Percentiles rank a stretch among this genome's conserved stretches.
Evolutionary conservation across 2,888 invertebrate genomes (phyloP).

Genomic region (Tineola bisselliella): DNA sequence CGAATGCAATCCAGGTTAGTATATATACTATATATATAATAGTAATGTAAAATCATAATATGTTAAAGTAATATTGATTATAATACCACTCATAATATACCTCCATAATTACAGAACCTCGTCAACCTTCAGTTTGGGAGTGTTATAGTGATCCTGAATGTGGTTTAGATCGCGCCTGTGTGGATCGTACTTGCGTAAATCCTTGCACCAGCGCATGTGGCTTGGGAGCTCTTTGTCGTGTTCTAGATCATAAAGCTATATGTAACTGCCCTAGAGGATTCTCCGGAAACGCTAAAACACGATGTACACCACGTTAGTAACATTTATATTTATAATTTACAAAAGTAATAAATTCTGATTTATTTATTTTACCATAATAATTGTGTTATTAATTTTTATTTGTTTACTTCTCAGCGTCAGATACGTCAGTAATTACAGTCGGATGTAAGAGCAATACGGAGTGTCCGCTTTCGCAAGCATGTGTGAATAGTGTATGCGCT

Average conservation of each 20-base stretch:
- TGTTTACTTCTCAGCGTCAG: conserved; percentile 56
- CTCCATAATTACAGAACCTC: conserved; percentile 35
- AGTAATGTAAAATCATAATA: too few relatives aligned
- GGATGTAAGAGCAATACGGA: conserved; percentile 84
- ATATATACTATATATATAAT: too few relatives aligned
- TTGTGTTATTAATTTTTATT: conserved; percentile 10
- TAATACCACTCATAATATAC: not conserved
- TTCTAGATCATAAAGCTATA: conserved; percentile 76
- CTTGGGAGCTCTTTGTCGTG: conserved; percentile 82
- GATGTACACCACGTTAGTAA: conserved; percentile 82
- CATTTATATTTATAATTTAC: not conserved
- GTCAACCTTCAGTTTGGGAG: conserved; percentile 64
- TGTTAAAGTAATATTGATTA: too few relatives aligned
- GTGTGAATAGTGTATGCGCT: conserved; percentile 81
- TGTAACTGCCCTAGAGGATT: conserved; percentile 86
- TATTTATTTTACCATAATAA: too few relatives aligned
- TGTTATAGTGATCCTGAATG: conserved; percentile 85
- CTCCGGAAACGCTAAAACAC: conserved; percentile 75
- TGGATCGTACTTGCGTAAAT: conserved; percentile 79
- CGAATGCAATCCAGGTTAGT: conserved; percentile 74
- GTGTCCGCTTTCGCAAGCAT: conserved; percentile 84
- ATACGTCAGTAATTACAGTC: conserved; percentile 60
- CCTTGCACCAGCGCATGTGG: conserved; percentile 84
- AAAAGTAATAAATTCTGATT: too few relatives aligned
- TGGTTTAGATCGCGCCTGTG: conserved; percentile 76